Base-by-base conservation (phyloP, 2,888 invertebrate genomes). In the Sinohyriopsis cumingii region DNA sequence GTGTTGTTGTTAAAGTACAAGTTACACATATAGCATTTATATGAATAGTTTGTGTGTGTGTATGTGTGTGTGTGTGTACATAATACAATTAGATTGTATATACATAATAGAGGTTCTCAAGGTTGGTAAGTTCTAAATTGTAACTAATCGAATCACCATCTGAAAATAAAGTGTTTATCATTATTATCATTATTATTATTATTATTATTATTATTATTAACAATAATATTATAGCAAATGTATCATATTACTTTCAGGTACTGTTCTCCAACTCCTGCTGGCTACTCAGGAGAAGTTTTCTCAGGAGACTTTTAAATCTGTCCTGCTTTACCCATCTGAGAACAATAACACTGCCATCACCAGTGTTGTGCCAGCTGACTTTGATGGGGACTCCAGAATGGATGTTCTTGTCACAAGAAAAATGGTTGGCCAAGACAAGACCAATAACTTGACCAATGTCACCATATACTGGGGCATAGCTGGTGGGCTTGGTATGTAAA, bases 301-400 rank as follows among this genome's bases (percentile, higher is more conserved):
- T 61, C 79, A 79, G n/a, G 65, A 83, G 33, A 67, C 75, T 24
- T 85, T 80, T 64, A 61, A 25, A 2, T 63, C 73, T 24, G 65
- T 67, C n/a, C 66, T 84, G 60, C 67, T 84, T 22, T 65, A 69
- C 6, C 74, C 68, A 22, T 61, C 63, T 1, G 65, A 76, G 7
- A 64, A 63, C 18, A 62, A 55, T 56, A 66, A 72, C 28, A 67
- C 72, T 7, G 67, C 65, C 5, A 83, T 92, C 22, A 87, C 94
- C 0, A 95, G 95, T 88, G 93, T 98, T 7, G 95, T 97, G 0
- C 97, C 98, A 45, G 97, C 96, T 0, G 98, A 98, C 90, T 98
- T 95, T 87, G 95, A 97, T 91, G 98, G 98, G 0, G 98, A 98
- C 91, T 95, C 96, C 0, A 93, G 95, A 69, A 96, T 98, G 96